These are phyloP conservation scores for Tragulus kanchil DNA, from an alignment of 2,113 vertebrate species.

Conservation along the genomic window DNA sequence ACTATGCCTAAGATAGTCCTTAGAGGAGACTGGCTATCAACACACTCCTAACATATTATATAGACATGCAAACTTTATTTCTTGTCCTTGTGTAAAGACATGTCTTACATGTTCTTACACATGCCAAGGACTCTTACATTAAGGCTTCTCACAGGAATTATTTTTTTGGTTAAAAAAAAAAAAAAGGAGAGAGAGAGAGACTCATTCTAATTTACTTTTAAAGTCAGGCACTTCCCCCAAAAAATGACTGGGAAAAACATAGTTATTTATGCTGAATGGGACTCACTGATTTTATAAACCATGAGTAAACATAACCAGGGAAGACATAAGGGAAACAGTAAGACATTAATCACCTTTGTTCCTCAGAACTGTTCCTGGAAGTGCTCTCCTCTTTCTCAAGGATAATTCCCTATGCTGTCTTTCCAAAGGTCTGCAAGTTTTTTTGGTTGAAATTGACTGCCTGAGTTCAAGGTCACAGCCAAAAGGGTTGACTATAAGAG, in stretches of 20 bases:
- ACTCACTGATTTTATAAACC: not conserved
- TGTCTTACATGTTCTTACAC: no score
- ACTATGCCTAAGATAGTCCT: not conserved
- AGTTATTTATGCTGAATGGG: not conserved
- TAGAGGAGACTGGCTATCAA: not conserved
- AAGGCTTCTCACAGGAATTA: not conserved
- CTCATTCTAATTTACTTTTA: not conserved
- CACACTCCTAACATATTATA: not conserved
- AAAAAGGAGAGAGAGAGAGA: not conserved
- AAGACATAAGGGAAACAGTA: not conserved
- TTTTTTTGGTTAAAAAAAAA: not conserved
- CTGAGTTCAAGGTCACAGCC: not conserved
- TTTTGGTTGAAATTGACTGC: not conserved
- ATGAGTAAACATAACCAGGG: not conserved
- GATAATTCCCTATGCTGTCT: not conserved
- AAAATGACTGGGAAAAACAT: not conserved
- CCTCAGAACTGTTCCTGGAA: not conserved
- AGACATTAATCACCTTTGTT: not conserved
- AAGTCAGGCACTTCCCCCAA: not conserved
- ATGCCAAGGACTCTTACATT: not conserved
- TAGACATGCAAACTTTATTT: not conserved
- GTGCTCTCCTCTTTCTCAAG: not conserved
- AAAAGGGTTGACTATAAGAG: not conserved
- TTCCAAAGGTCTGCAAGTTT: not conserved
- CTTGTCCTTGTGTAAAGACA: not conserved